Evolutionary conservation across 2,888 invertebrate species (phyloP).

Genomic region (Danaus chrysippus): DNA sequence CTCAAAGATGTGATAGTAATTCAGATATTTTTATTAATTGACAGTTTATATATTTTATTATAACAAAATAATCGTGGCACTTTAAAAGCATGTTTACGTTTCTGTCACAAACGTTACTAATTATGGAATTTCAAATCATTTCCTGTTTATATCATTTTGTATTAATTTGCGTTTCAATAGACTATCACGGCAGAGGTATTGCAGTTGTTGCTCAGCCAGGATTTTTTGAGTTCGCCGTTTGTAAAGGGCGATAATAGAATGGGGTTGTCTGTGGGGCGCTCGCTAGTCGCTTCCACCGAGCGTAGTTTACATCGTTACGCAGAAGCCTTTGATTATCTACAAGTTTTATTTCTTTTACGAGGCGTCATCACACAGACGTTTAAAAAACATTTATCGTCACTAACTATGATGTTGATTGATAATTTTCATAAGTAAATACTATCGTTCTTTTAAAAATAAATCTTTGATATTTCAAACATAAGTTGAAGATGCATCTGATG

Average conservation of each 20-base stretch:
- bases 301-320: not conserved
- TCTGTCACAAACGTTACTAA: no score
- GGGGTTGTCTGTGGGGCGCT: not conserved
- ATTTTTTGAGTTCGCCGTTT: not conserved
- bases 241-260: not conserved
- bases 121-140: not conserved
- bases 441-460: no score
- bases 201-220: not conserved
- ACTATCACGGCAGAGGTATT: not conserved
- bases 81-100: no score
- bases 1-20: no score
- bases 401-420: no score
- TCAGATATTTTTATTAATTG: no score
- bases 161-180: not conserved
- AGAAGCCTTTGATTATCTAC: not conserved
- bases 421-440: no score
- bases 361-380: no score
- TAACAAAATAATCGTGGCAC: no score
- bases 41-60: no score
- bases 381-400: no score
- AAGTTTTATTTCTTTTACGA: not conserved
- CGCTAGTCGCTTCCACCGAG: slow-evolving; percentile 1
- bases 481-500: slow-evolving; percentile 18
- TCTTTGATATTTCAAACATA: no score
- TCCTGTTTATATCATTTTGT: not conserved